Base-by-base conservation (phyloP, 2,113 vertebrate species). In the Pipra filicauda region DNA sequence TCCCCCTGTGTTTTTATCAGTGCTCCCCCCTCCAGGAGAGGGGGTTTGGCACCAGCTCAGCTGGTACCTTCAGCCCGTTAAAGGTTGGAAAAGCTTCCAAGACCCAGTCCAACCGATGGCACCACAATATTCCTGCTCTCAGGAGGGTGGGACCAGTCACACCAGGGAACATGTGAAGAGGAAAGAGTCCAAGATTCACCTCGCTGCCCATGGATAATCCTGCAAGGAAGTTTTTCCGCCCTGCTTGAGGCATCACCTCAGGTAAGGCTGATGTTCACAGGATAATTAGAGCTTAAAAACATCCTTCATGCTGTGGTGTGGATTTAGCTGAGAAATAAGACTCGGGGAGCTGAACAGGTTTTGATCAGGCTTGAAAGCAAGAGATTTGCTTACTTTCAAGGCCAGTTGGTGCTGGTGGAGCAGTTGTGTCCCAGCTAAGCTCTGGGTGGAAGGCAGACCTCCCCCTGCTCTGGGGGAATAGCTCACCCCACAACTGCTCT, bases 361-460 rank as follows among this genome's bases (percentile, higher is more conserved):
- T 27, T 27, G 23, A 33, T 31, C 41, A n/a, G 78, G 49, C 9
- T 11, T 15, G 13, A 17, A 35, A 24, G 23, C 5, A 6, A 3
- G 20, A 37, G 62, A 20, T 14, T 37, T 28, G 5, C 33, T 30
- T 16, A 0, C 5, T 23, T 22, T 66, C 6, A 8, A 24, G 71
- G 49, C 3, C 15, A 24, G 19, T 1, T 8, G 16, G 23, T 3
- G 59, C 28, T 1, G 17, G 0, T 2, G 11, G 1, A 23, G 14
- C 39, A 15, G 15, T 4, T 33, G 22, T 7, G 7, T 3, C 12
- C 24, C 31, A 35, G 57, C n/a, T 4, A 11, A 23, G 59, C 59
- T 24, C 51, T 8, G 1, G 15, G 21, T 8, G 8, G 5, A 20
- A 52, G 27, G 20, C 41, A 44, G n/a, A 15, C 5, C 37, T 17